These are phyloP conservation scores for Scaptomyza graminum DNA, from an alignment of 1,140 invertebrate genomes.

Conservation along the genomic window DNA sequence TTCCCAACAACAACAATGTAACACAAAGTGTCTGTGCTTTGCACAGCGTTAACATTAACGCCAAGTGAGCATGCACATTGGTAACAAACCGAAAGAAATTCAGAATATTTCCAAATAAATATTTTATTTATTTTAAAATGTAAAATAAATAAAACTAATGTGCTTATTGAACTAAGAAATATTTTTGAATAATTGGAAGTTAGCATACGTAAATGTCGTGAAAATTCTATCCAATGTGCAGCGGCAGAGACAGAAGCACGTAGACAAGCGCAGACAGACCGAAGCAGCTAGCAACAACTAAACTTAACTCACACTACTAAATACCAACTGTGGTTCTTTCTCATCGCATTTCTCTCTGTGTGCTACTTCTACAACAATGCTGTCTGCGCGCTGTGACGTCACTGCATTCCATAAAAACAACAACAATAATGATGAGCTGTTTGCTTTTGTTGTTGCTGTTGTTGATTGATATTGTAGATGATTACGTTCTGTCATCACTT, in stretches of 20 bases:
- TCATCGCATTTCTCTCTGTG: conserved; percentile 6
- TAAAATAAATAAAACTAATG: too few species aligned
- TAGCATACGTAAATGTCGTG: conserved; percentile 1
- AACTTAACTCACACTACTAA: conserved; percentile 1
- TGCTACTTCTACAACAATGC: background rate
- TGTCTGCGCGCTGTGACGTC: conserved; percentile 29
- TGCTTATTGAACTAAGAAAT: background rate
- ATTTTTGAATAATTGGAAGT: background rate
- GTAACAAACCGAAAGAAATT: background rate
- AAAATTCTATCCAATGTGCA: conserved; percentile 29
- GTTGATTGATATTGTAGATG: conserved; percentile 13
- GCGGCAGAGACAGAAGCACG: conserved; percentile 24
- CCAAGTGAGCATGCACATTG: conserved; percentile 43
- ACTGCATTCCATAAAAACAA: conserved; percentile 22
- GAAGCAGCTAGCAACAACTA: conserved; percentile 18
- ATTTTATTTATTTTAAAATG: too few species aligned
- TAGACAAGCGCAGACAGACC: conserved; percentile 36
- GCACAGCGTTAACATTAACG: conserved; percentile 60
- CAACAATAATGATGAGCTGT: conserved; percentile 32
- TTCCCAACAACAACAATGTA: conserved; percentile 28
- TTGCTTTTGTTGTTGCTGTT: too few species aligned
- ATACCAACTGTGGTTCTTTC: conserved; percentile 1
- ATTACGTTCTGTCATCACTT: conserved; percentile 31
- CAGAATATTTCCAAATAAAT: background rate
- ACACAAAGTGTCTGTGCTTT: conserved; percentile 25